phyloP scores from a whole-genome alignment of 2,113 vertebrate species.

The Amia ocellicauda region DNA sequence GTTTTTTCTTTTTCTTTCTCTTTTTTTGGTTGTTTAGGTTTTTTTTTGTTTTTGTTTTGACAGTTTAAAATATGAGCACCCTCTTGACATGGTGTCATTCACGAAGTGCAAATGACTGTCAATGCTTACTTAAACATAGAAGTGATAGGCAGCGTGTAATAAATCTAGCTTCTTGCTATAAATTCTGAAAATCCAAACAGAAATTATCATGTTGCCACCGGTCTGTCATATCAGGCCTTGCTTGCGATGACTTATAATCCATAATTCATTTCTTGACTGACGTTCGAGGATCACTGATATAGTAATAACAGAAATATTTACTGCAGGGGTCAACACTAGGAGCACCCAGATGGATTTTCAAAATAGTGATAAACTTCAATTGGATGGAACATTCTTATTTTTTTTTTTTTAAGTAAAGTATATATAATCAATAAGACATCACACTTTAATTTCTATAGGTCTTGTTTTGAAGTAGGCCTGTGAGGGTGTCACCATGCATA shows the following conservation, averaged over 20 bases:
- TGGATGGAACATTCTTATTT: not conserved
- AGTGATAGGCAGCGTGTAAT: slow-evolving; percentile 42
- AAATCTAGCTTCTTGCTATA: slow-evolving; percentile 36
- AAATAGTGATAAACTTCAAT: not conserved
- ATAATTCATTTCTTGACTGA: slow-evolving; percentile 55
- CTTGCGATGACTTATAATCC: slow-evolving; percentile 45
- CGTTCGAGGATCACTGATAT: slow-evolving; percentile 50
- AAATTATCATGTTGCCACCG: slow-evolving; percentile 52
- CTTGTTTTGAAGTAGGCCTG: no score
- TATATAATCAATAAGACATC: no score
- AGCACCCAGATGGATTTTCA: not conserved
- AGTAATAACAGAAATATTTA: slow-evolving; percentile 57
- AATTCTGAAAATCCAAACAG: slow-evolving; percentile 41
- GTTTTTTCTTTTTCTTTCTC: not conserved
- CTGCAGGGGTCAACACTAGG: slow-evolving; percentile 40
- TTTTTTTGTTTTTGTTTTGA: no score
- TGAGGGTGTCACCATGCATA: no score
- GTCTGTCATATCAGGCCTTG: slow-evolving; percentile 41
- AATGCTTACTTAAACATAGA: slow-evolving; percentile 45
- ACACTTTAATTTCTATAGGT: no score
- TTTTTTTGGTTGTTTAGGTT: not conserved
- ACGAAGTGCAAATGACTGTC: slow-evolving; percentile 32
- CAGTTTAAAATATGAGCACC: not conserved
- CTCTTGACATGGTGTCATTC: not conserved
- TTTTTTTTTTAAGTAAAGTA: no score